phyloP scores from a whole-genome alignment of 1,140 invertebrate genomes.

The Callitettix versicolor region DNA sequence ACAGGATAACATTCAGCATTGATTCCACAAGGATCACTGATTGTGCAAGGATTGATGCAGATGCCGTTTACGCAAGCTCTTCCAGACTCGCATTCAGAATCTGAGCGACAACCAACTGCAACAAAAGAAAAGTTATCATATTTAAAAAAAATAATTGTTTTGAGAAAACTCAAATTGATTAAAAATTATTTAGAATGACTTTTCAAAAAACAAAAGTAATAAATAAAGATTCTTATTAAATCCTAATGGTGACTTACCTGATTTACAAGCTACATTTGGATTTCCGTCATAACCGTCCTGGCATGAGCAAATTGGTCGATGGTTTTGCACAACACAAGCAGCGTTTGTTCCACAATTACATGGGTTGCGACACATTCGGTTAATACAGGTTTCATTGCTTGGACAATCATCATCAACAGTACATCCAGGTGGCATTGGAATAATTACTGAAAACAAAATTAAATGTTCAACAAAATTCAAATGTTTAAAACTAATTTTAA shows the following conservation, averaged over 20 bases:
- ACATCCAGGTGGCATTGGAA: conserved; percentile 60
- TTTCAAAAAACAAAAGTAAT: conserved; percentile 1
- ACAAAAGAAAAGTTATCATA: conserved; percentile 7
- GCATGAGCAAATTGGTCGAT: conserved; percentile 77
- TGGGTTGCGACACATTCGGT: conserved; percentile 72
- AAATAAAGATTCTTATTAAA: not conserved
- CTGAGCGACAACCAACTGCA: conserved; percentile 59
- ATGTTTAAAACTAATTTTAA: not conserved
- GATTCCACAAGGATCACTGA: conserved; percentile 64
- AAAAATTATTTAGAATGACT: not conserved
- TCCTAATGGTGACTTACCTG: conserved; percentile 29
- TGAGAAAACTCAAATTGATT: not conserved
- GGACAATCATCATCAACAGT: conserved; percentile 65
- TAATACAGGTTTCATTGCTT: conserved; percentile 67
- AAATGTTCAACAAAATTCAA: not conserved
- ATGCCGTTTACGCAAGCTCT: conserved; percentile 74
- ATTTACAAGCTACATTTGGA: conserved; percentile 64
- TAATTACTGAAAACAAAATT: conserved; percentile 39
- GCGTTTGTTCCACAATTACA: conserved; percentile 80
- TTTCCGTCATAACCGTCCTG: conserved; percentile 72
- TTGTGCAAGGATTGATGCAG: conserved; percentile 72
- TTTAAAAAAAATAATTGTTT: not conserved
- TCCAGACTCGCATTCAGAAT: conserved; percentile 67
- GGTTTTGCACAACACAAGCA: conserved; percentile 68
- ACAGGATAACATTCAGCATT: conserved; percentile 74